Conservation (phyloP, 2,113 vertebrate genomes). For the Phalacrocorax pelagicus region DNA sequence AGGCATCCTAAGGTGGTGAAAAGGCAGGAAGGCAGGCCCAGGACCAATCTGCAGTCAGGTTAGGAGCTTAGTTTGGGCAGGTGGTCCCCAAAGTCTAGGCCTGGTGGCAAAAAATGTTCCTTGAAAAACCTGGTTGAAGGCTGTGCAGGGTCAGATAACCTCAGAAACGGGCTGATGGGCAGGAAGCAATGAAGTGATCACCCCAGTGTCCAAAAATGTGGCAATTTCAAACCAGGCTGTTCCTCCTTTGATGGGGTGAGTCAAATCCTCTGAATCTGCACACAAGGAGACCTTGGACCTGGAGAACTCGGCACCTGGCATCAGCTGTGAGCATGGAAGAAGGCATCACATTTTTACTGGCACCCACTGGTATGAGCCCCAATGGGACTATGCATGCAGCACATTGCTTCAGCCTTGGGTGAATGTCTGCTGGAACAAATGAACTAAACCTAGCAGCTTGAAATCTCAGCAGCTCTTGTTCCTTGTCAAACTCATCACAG, state of each 20-base stretch:
- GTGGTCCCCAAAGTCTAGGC: not conserved
- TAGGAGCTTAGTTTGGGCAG: not conserved
- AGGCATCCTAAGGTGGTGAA: not conserved
- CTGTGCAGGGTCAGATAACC: not conserved
- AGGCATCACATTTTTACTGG: not conserved
- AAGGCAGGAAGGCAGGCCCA: not conserved
- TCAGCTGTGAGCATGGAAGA: not conserved
- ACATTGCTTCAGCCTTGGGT: not conserved
- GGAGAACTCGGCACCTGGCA: not conserved
- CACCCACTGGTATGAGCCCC: not conserved
- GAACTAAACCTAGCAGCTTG: not conserved
- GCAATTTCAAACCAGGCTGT: not conserved
- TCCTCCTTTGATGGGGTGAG: not conserved
- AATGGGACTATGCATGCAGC: rapidly evolving
- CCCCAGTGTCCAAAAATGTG: rapidly evolving
- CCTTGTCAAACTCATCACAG: not conserved
- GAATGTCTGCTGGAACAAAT: not conserved
- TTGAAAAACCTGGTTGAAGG: not conserved
- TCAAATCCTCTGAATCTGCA: not conserved
- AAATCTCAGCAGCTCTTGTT: not conserved
- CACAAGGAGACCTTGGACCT: not conserved
- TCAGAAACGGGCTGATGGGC: not conserved
- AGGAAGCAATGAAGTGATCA: not conserved
- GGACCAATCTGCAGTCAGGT: not conserved
- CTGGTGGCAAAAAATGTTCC: not conserved